Conservation (phyloP, 2,797 vertebrate genomes). For the Onychomys torridus region DNA sequence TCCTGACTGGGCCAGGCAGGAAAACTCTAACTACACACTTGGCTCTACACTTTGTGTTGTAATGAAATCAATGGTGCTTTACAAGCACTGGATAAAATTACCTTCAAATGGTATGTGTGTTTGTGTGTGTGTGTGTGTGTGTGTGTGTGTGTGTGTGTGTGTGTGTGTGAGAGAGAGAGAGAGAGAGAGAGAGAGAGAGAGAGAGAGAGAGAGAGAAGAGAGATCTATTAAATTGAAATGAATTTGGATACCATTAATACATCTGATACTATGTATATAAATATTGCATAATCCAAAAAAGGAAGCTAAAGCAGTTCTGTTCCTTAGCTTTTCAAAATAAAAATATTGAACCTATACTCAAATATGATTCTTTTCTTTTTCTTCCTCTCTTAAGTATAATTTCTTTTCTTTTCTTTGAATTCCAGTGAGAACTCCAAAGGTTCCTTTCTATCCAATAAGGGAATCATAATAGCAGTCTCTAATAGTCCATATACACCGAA, state of each 20-base stretch:
- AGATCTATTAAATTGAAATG: neutral
- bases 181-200: too few relatives aligned
- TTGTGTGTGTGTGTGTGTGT: too few relatives aligned
- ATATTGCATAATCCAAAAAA: neutral
- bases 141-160: too few relatives aligned
- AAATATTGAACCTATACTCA: neutral
- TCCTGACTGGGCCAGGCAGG: too few relatives aligned
- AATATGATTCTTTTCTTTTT: neutral
- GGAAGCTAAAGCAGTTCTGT: neutral
- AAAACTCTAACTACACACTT: too few relatives aligned
- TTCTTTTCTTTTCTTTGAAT: neutral
- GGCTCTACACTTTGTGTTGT: neutral
- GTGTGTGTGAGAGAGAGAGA: too few relatives aligned
- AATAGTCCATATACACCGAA: neutral
- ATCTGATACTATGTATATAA: neutral
- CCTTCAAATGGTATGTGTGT: too few relatives aligned
- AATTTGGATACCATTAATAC: too few relatives aligned
- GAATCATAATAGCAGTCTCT: neutral
- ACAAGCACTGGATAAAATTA: neutral
- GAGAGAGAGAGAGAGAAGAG: too few relatives aligned
- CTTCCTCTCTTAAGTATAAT: neutral
- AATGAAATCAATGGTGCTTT: neutral
- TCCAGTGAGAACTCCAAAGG: neutral
- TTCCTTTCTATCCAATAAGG: neutral
- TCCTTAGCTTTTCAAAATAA: neutral